Conservation (phyloP, 2,113 vertebrate species). For the Hemiprocne comata region DNA sequence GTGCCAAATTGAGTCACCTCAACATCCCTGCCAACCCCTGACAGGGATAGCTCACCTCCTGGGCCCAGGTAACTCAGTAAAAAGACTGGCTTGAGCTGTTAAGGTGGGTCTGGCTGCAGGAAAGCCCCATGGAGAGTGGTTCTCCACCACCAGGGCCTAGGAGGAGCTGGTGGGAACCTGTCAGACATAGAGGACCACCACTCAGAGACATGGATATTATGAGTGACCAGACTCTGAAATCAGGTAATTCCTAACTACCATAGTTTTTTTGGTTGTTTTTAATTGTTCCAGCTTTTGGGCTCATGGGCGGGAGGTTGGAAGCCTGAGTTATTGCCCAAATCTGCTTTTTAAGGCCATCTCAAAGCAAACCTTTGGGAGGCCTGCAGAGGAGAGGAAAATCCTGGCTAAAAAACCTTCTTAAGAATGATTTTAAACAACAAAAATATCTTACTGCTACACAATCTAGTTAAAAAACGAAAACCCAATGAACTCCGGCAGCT, state of each 20-base stretch:
- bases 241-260: neutral
- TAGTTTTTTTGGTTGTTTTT: neutral
- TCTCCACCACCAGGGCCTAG: neutral
- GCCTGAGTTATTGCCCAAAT: neutral
- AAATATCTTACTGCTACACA: slow-evolving; percentile 33
- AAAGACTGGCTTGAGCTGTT: neutral
- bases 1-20: neutral
- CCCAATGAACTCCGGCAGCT: slow-evolving; percentile 16
- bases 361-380: neutral
- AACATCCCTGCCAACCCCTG: neutral
- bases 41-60: neutral
- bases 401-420: neutral
- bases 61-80: neutral
- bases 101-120: neutral
- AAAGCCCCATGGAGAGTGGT: fast-evolving
- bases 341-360: neutral
- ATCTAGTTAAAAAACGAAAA: slow-evolving; percentile 28
- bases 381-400: neutral
- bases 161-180: neutral
- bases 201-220: neutral
- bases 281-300: neutral
- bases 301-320: neutral
- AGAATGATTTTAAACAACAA: neutral
- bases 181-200: neutral
- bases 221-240: neutral